phyloP scores from a whole-genome alignment of 2,888 invertebrate genomes.

The Rhabditoides inermis region DNA sequence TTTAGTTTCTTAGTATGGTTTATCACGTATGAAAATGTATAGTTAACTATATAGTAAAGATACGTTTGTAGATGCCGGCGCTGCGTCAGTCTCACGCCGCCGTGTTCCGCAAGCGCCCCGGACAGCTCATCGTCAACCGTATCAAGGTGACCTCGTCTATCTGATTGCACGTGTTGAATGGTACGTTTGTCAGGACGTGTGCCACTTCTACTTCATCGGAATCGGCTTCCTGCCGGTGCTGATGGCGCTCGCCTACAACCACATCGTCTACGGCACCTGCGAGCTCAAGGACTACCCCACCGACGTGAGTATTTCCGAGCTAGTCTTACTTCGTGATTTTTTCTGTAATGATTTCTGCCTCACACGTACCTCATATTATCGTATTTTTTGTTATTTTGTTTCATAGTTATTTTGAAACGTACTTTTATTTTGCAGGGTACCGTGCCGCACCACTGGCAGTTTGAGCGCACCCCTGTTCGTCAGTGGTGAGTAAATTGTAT shows the following conservation, averaged over 20 bases:
- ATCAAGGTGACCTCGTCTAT: conserved; percentile 26
- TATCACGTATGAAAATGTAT: too few species aligned
- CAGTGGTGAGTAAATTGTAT: conserved; percentile 33
- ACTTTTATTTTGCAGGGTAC: conserved; percentile 20
- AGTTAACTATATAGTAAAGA: too few species aligned
- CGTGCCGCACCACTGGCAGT: conserved; percentile 48
- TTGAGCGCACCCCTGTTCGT: conserved; percentile 43
- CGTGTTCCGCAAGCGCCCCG: conserved; percentile 42
- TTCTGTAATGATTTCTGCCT: not conserved
- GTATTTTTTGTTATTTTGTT: not conserved
- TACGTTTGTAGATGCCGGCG: conserved; percentile 19
- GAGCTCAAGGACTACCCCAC: conserved; percentile 44
- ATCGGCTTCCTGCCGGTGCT: conserved; percentile 41
- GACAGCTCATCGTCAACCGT: conserved; percentile 45
- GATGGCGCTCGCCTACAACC: conserved; percentile 29
- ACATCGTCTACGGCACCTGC: conserved; percentile 37
- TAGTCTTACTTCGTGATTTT: not conserved
- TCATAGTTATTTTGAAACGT: not conserved
- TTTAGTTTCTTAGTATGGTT: too few species aligned
- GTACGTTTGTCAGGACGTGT: conserved; percentile 32
- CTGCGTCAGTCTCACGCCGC: conserved; percentile 39
- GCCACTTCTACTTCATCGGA: conserved; percentile 46
- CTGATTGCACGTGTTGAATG: too few species aligned
- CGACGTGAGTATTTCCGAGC: conserved; percentile 15
- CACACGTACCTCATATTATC: not conserved